phyloP scores from a whole-genome alignment of 2,113 vertebrate genomes.

The Haplochromis burtoni region DNA sequence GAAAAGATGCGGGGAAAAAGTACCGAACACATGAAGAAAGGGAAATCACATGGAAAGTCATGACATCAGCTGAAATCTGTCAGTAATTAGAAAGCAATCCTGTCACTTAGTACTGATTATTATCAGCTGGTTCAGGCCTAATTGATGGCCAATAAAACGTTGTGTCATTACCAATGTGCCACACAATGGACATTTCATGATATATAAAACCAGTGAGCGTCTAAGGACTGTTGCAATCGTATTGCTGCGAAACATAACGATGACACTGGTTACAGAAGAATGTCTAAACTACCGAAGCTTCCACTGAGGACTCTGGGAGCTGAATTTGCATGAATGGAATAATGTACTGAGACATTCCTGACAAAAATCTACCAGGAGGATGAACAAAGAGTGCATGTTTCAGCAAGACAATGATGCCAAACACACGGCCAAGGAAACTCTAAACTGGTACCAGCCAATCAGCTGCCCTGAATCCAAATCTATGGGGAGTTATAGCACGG shows the following conservation, averaged over 20 bases:
- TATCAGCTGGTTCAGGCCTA: fast-evolving
- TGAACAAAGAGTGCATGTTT: not conserved
- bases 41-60: not conserved
- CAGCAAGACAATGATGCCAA: not conserved
- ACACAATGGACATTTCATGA: not conserved
- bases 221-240: fast-evolving
- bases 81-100: not conserved
- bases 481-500: not conserved
- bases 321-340: not conserved
- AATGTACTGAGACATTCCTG: not conserved
- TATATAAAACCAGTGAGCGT: not conserved
- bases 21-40: not conserved
- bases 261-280: not conserved
- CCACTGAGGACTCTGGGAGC: not conserved
- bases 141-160: not conserved
- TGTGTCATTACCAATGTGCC: not conserved
- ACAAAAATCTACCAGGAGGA: not conserved
- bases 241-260: fast-evolving
- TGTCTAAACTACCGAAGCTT: not conserved
- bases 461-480: fast-evolving
- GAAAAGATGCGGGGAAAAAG: fast-evolving
- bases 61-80: not conserved
- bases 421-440: not conserved
- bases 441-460: not conserved
- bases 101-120: not conserved